phyloP scores from a whole-genome alignment of 2,113 vertebrate species.

The Melozone crissalis region DNA sequence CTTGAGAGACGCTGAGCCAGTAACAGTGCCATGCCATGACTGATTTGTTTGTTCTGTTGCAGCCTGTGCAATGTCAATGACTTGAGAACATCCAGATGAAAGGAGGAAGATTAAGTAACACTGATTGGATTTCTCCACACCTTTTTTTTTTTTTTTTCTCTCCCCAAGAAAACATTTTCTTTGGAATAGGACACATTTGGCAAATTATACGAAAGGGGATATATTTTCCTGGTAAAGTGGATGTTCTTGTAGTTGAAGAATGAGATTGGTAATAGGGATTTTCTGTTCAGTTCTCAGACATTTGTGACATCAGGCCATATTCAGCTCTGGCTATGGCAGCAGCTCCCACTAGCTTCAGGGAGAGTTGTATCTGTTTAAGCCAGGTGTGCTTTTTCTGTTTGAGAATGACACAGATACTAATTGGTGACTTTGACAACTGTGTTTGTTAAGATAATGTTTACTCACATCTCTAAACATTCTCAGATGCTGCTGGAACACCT shows the following conservation, averaged over 20 bases:
- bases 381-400: neutral
- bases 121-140: conserved; percentile 10
- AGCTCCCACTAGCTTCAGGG: neutral
- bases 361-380: neutral
- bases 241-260: neutral
- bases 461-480: neutral
- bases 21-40: conserved; percentile 31
- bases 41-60: conserved; percentile 61
- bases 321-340: neutral
- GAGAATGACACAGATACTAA: neutral
- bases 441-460: neutral
- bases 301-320: neutral
- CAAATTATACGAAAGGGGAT: neutral
- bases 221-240: neutral
- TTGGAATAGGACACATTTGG: neutral
- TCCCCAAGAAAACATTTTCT: neutral
- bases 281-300: neutral
- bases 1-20: conserved; percentile 45
- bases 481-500: neutral
- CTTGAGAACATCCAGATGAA: conserved; percentile 60
- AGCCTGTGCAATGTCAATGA: conserved; percentile 65
- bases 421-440: neutral
- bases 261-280: neutral
- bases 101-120: conserved; percentile 47
- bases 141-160: neutral